A percentile compares a stretch with the other conserved stretches of the same genome.
phyloP scores from a whole-genome alignment of 2,888 invertebrate species.

The Troides helena region DNA sequence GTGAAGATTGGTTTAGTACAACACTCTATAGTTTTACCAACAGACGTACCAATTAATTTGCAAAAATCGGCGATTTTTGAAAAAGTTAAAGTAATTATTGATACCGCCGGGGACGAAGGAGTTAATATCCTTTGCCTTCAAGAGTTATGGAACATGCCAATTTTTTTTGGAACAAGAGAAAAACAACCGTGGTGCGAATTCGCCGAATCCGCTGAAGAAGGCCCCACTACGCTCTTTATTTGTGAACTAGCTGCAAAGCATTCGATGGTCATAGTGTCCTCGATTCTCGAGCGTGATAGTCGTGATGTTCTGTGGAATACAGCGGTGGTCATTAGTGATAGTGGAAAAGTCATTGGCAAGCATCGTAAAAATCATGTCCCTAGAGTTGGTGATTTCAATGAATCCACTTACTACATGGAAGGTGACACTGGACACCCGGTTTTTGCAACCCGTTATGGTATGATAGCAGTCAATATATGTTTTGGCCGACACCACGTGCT shows the following conservation, averaged over 20 bases:
- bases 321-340: constrained; percentile 92
- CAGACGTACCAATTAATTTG: too few species aligned
- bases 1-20: constrained; percentile 94
- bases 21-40: constrained; percentile 88
- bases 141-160: constrained; percentile 99
- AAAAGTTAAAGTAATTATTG: constrained; percentile 86
- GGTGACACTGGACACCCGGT: constrained; percentile 97
- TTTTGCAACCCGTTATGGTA: constrained; percentile 90
- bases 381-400: constrained; percentile 97
- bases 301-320: constrained; percentile 97
- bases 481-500: constrained; percentile 98
- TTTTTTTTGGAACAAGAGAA: constrained; percentile 97
- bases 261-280: constrained; percentile 96
- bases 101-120: constrained; percentile 87
- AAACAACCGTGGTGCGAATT: constrained; percentile 98
- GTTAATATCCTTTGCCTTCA: constrained; percentile 96
- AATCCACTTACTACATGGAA: constrained; percentile 97
- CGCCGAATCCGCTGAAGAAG: constrained; percentile 93
- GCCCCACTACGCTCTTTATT: constrained; percentile 91
- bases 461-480: constrained; percentile 96
- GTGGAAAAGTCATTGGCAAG: constrained; percentile 93
- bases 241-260: constrained; percentile 87
- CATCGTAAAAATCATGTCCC: constrained; percentile 99
- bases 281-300: constrained; percentile 96
- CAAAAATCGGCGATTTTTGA: constrained; percentile 75